Evolutionary conservation across 2,113 vertebrate genomes (phyloP).

Genomic region (Macrotis lagotis): DNA sequence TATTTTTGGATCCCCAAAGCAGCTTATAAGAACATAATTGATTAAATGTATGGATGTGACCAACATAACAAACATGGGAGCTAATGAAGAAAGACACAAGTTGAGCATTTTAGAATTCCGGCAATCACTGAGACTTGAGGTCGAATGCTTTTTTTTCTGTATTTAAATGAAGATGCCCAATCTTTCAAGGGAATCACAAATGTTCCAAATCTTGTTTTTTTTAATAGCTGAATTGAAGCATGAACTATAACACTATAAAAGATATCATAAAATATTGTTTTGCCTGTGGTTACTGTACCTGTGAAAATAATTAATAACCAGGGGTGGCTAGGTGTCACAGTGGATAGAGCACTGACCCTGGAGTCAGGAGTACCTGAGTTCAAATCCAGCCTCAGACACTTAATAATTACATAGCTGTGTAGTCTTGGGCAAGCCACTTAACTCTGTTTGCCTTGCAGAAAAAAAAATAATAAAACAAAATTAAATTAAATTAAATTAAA

Average conservation of each 20-base stretch:
- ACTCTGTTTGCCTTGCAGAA: no score
- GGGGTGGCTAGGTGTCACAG: no score
- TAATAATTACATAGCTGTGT: no score
- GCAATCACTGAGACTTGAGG: conserved; percentile 24
- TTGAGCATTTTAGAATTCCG: neutral
- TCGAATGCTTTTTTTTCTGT: neutral
- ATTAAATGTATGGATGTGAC: neutral
- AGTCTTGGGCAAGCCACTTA: no score
- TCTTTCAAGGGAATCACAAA: conserved; percentile 27
- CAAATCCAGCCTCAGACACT: no score
- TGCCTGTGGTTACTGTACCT: conserved; percentile 57
- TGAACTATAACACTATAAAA: neutral
- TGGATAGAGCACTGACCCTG: no score
- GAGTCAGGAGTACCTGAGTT: no score
- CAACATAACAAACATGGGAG: neutral
- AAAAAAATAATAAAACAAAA: no score
- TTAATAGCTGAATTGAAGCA: conserved; percentile 26
- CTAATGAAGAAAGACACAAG: neutral
- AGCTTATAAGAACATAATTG: conserved; percentile 29
- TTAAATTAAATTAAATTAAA: no score
- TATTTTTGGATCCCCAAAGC: neutral
- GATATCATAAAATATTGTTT: conserved; percentile 25
- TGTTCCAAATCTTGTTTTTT: conserved; percentile 2
- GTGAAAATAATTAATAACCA: conserved; percentile 71
- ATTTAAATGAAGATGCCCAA: neutral